phyloP scores from a whole-genome alignment of 2,888 invertebrate species.

The Acleris cristana region DNA sequence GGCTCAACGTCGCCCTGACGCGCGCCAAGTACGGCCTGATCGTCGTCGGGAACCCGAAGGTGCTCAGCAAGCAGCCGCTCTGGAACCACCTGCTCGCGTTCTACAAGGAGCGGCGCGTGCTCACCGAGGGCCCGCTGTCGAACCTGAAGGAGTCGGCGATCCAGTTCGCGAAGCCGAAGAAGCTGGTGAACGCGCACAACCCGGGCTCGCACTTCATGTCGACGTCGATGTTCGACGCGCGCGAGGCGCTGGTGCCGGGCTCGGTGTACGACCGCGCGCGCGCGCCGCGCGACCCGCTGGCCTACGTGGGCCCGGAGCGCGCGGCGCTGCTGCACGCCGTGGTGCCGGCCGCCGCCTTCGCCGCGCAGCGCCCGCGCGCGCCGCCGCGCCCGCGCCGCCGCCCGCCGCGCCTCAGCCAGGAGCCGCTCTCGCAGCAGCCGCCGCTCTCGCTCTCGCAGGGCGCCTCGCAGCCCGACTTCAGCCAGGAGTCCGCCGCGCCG shows the following conservation, averaged over 20 bases:
- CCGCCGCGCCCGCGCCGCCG: slow-evolving; percentile 85
- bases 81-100: slow-evolving; percentile 99
- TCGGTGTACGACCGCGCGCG: slow-evolving; percentile 95
- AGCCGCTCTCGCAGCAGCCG: slow-evolving; percentile 89
- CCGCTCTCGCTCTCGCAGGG: slow-evolving; percentile 89
- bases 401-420: slow-evolving; percentile 84
- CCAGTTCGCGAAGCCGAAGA: slow-evolving; percentile 98
- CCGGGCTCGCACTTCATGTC: slow-evolving; percentile 99
- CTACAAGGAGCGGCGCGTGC: slow-evolving; percentile 98
- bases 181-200: slow-evolving; percentile 96
- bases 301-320: slow-evolving; percentile 95
- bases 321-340: slow-evolving; percentile 90
- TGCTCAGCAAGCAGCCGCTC: slow-evolving; percentile 97
- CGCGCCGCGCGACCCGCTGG: slow-evolving; percentile 94
- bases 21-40: slow-evolving; percentile 98
- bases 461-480: slow-evolving; percentile 88
- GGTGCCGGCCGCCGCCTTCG: slow-evolving; percentile 97
- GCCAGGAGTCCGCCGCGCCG: slow-evolving; percentile 92
- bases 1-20: slow-evolving; percentile 98
- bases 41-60: slow-evolving; percentile 99
- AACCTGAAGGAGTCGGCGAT: slow-evolving; percentile 98
- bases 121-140: slow-evolving; percentile 98
- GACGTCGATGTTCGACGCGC: slow-evolving; percentile 97
- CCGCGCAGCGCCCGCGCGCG: slow-evolving; percentile 91
- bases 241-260: slow-evolving; percentile 97